Percentiles rank a stretch among this genome's conserved stretches.
Evolutionary conservation across 2,113 vertebrate species (phyloP).

Genomic region (Potamarius usumacintae): DNA sequence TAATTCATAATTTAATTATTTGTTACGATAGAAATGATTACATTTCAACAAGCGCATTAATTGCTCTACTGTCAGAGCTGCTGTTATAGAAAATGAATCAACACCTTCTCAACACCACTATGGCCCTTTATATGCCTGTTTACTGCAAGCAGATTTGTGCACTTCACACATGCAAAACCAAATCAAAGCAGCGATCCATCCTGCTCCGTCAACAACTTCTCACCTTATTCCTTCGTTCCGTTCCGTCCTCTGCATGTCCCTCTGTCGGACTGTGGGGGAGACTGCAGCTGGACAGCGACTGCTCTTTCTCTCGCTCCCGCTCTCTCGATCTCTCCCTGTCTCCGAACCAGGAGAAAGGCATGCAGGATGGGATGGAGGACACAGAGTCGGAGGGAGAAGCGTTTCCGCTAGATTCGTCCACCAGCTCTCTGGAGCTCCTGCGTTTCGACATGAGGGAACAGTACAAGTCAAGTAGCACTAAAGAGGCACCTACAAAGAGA

Average conservation of each 20-base stretch:
- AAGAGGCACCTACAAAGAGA: neutral
- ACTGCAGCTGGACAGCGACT: conserved; percentile 76
- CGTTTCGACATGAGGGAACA: neutral
- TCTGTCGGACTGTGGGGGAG: conserved; percentile 76
- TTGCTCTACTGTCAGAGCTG: neutral
- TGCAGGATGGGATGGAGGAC: conserved; percentile 82
- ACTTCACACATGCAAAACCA: neutral
- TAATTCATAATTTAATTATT: neutral
- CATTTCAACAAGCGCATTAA: neutral
- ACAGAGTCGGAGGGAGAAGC: conserved; percentile 78
- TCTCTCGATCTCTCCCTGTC: conserved; percentile 77
- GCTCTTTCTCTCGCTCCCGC: conserved; percentile 54
- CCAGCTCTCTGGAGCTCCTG: conserved; percentile 79
- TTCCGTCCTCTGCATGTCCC: conserved; percentile 63
- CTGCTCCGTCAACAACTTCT: neutral
- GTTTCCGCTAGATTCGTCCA: conserved; percentile 72
- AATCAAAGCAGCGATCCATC: neutral
- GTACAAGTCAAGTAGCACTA: neutral
- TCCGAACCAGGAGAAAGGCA: conserved; percentile 88
- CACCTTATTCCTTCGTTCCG: conserved; percentile 70
- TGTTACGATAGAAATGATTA: neutral
- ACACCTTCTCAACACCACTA: neutral
- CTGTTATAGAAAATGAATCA: neutral
- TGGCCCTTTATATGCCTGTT: neutral
- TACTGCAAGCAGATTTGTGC: neutral